Percentiles rank a stretch among this genome's conserved stretches.
These are phyloP conservation scores for Gasteruption jaculator DNA, from an alignment of 2,888 invertebrate genomes.

Conservation along the genomic window DNA sequence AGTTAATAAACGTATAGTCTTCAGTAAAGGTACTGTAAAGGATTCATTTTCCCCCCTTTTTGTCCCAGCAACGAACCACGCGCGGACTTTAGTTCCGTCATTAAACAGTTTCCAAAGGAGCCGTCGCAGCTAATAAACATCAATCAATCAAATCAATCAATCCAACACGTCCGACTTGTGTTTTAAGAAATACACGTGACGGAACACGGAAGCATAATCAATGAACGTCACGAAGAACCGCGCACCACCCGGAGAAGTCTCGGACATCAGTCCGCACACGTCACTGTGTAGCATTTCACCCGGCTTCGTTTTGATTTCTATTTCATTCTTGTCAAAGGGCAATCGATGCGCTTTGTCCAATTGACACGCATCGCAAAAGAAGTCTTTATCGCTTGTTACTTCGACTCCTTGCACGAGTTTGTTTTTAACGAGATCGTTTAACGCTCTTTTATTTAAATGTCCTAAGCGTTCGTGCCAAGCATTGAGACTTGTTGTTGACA, in stretches of 20 bases:
- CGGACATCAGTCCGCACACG: too few relatives aligned
- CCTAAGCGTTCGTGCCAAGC: conserved; percentile 23
- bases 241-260: too few relatives aligned
- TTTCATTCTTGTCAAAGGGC: background rate
- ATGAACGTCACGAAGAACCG: conserved; percentile 1
- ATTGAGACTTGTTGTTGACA: conserved; percentile 11
- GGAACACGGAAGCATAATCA: background rate
- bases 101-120: too few relatives aligned
- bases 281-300: background rate
- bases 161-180: conserved; percentile 1
- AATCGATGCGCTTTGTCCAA: conserved; percentile 9
- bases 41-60: too few relatives aligned
- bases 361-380: conserved; percentile 20
- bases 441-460: conserved; percentile 11
- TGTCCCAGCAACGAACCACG: too few relatives aligned
- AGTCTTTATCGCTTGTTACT: conserved; percentile 15
- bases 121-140: too few relatives aligned
- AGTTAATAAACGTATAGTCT: too few relatives aligned
- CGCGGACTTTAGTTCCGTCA: too few relatives aligned
- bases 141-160: too few relatives aligned
- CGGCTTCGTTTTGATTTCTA: background rate
- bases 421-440: conserved; percentile 13
- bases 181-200: background rate
- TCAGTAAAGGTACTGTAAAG: too few relatives aligned
- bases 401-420: conserved; percentile 13